A percentile compares a stretch with the other conserved stretches of the same genome.
Evolutionary conservation across 2,113 vertebrate species (phyloP).

Genomic region (Plecotus auritus): DNA sequence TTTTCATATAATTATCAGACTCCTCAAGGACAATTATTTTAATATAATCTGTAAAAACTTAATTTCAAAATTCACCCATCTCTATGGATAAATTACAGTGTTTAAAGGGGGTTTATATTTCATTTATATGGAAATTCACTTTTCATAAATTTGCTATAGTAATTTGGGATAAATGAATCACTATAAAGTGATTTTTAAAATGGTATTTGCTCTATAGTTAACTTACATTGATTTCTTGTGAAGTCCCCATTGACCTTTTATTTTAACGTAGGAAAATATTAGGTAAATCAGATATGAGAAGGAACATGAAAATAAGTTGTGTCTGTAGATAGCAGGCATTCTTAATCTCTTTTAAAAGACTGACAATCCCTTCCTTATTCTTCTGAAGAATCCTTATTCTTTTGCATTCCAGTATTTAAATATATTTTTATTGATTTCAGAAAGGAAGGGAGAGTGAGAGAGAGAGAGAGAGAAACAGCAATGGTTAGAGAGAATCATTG

Average conservation of each 20-base stretch:
- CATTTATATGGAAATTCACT: background rate
- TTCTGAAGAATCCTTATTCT: too few relatives aligned
- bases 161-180: background rate
- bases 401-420: too few relatives aligned
- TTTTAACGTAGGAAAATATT: background rate
- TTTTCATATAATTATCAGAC: background rate
- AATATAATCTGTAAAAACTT: background rate
- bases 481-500: too few relatives aligned
- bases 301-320: background rate
- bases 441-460: too few relatives aligned
- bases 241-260: background rate
- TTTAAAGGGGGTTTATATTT: background rate
- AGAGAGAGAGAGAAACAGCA: too few relatives aligned
- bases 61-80: background rate
- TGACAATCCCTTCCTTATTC: too few relatives aligned
- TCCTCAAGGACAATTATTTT: background rate
- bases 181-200: background rate
- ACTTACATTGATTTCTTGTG: background rate
- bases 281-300: background rate
- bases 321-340: background rate
- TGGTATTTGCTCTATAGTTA: background rate
- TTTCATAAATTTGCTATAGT: constrained; percentile 22
- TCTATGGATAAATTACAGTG: background rate
- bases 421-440: too few relatives aligned
- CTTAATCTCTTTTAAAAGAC: constrained; percentile 5